Evolutionary conservation across 2,797 vertebrate species (phyloP).

Genomic region (Spizella passerina): DNA sequence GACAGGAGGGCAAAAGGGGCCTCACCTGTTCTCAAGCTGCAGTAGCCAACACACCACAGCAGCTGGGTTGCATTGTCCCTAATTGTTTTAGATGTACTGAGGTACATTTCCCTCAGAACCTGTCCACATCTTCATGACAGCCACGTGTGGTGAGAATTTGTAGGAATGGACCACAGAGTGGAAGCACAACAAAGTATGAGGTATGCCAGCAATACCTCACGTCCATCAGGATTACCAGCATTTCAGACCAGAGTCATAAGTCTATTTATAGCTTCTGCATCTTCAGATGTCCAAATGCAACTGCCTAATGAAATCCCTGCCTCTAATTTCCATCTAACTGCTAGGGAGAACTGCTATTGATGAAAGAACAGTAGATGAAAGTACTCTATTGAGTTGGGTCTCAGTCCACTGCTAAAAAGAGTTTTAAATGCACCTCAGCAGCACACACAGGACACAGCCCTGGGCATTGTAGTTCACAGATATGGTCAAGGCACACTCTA

Average conservation of each 20-base stretch:
- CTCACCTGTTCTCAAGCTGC: background rate
- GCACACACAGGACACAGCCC: background rate
- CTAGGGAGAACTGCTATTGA: background rate
- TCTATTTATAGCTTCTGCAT: background rate
- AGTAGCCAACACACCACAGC: background rate
- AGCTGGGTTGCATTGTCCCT: background rate
- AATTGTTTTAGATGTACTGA: background rate
- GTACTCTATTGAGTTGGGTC: background rate
- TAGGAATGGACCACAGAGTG: background rate
- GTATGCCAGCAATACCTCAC: background rate
- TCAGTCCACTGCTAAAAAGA: background rate
- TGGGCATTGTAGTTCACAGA: accelerated
- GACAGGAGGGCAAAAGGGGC: background rate
- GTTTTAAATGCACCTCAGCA: background rate
- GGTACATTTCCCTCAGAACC: background rate
- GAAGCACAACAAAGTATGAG: background rate
- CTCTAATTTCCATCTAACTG: background rate
- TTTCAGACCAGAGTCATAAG: background rate
- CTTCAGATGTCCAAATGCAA: background rate
- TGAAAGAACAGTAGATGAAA: background rate
- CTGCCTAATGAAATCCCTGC: background rate
- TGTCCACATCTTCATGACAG: background rate
- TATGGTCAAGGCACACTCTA: background rate
- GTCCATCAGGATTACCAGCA: background rate
- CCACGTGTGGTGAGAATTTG: background rate